Percentiles rank a stretch among this genome's conserved stretches.
phyloP scores from a whole-genome alignment of 1,140 invertebrate genomes.

The Hestina assimilis region DNA sequence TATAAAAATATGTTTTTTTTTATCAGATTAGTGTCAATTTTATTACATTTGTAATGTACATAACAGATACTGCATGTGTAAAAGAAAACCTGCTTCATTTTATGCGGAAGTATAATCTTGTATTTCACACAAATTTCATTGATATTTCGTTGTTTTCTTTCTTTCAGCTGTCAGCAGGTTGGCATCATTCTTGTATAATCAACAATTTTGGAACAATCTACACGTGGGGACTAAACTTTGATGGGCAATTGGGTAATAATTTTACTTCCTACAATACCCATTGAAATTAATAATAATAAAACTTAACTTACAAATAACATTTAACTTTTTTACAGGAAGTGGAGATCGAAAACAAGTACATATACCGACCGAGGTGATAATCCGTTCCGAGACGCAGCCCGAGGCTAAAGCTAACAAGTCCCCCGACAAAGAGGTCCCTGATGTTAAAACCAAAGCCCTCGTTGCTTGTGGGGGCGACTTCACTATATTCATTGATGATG shows the following conservation, averaged over 20 bases:
- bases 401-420: slow-evolving; percentile 33
- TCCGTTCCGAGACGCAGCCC: slow-evolving; percentile 41
- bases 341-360: slow-evolving; percentile 61
- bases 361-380: slow-evolving; percentile 52
- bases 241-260: slow-evolving; percentile 60
- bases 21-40: no score
- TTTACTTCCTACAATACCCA: not conserved
- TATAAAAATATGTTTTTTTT: no score
- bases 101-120: no score
- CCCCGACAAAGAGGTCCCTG: slow-evolving; percentile 36
- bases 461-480: slow-evolving; percentile 66
- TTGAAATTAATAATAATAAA: slow-evolving; percentile 1
- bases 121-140: no score
- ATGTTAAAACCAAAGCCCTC: slow-evolving; percentile 42
- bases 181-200: slow-evolving; percentile 67
- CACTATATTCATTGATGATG: slow-evolving; percentile 62
- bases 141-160: not conserved
- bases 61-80: no score
- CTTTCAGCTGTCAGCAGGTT: slow-evolving; percentile 61
- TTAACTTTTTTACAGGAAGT: slow-evolving; percentile 39
- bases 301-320: not conserved
- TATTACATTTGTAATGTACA: no score
- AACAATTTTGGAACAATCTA: slow-evolving; percentile 54
- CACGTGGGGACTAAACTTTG: slow-evolving; percentile 66
- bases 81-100: no score